Evolutionary conservation across 2,113 vertebrate genomes (phyloP).

Genomic region (Peromyscus maniculatus): DNA sequence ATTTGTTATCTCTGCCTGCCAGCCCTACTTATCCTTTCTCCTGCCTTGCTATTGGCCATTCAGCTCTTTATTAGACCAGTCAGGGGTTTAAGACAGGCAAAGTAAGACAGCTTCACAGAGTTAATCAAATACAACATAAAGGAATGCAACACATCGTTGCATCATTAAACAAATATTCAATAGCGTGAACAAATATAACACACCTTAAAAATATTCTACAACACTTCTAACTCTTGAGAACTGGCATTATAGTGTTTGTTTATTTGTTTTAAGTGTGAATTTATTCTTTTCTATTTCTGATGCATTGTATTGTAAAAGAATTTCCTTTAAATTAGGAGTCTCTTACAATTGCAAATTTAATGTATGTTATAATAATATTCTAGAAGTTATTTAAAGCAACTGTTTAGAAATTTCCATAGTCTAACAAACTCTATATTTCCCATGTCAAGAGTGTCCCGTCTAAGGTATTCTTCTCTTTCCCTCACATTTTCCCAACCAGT

Average conservation of each 20-base stretch:
- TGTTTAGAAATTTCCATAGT: conserved; percentile 1
- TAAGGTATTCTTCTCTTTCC: neutral
- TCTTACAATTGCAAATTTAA: neutral
- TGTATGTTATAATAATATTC: neutral
- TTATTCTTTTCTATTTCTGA: neutral
- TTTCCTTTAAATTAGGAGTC: neutral
- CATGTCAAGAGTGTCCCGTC: neutral
- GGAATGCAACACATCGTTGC: too few relatives aligned
- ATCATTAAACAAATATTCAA: too few relatives aligned
- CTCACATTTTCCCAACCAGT: neutral
- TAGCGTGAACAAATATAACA: too few relatives aligned
- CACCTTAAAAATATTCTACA: too few relatives aligned
- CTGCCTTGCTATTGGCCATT: too few relatives aligned
- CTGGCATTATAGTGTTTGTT: neutral
- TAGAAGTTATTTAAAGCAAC: conserved; percentile 14
- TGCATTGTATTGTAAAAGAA: neutral
- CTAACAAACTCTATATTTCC: neutral
- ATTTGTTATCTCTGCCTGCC: too few relatives aligned
- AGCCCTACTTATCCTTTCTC: too few relatives aligned
- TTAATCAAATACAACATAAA: too few relatives aligned
- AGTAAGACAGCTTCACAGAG: too few relatives aligned
- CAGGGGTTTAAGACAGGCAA: too few relatives aligned
- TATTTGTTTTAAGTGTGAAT: neutral
- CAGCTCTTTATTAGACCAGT: too few relatives aligned
- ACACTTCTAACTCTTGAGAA: neutral